Conservation (phyloP, 2,113 vertebrate genomes). For the Pseudorhombus dupliciocellatus region DNA sequence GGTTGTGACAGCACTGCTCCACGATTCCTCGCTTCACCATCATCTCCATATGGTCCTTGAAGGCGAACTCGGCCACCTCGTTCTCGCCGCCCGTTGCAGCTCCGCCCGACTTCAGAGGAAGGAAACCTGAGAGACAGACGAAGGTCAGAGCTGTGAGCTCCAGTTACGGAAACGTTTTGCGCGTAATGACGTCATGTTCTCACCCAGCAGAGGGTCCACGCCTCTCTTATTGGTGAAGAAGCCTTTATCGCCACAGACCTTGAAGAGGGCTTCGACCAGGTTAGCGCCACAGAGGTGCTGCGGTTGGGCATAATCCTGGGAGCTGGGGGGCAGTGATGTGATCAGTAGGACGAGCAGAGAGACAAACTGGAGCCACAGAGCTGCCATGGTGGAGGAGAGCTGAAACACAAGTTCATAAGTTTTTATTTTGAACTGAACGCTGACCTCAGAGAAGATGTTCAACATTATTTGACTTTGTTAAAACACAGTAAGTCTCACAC, state of each 20-base stretch:
- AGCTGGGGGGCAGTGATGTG: conserved; percentile 61
- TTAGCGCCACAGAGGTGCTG: conserved; percentile 94
- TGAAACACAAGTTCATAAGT: too few species aligned
- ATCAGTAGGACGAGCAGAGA: conserved; percentile 83
- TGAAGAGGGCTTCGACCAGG: conserved; percentile 92
- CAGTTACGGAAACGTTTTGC: background rate
- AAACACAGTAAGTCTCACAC: too few species aligned
- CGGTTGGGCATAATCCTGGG: conserved; percentile 64
- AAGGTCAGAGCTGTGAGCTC: background rate
- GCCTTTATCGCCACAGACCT: conserved; percentile 90
- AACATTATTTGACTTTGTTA: too few species aligned
- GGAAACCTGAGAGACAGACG: conserved; percentile 66
- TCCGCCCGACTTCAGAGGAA: conserved; percentile 70
- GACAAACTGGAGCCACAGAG: conserved; percentile 83
- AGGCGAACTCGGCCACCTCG: conserved; percentile 81
- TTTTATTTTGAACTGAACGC: too few species aligned
- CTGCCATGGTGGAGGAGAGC: conserved; percentile 82
- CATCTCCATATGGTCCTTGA: conserved; percentile 81
- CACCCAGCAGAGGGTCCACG: conserved; percentile 83
- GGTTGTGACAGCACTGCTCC: conserved; percentile 91
- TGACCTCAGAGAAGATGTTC: too few species aligned
- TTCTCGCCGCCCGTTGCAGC: conserved; percentile 62
- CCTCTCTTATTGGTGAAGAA: conserved; percentile 91
- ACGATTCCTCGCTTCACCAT: conserved; percentile 91
- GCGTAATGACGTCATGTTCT: conserved; percentile 34